Evolutionary conservation across 1,140 invertebrate species (phyloP), one percentile per base, ranked within the genome.

Genomic region (Micrasema minimum): DNA sequence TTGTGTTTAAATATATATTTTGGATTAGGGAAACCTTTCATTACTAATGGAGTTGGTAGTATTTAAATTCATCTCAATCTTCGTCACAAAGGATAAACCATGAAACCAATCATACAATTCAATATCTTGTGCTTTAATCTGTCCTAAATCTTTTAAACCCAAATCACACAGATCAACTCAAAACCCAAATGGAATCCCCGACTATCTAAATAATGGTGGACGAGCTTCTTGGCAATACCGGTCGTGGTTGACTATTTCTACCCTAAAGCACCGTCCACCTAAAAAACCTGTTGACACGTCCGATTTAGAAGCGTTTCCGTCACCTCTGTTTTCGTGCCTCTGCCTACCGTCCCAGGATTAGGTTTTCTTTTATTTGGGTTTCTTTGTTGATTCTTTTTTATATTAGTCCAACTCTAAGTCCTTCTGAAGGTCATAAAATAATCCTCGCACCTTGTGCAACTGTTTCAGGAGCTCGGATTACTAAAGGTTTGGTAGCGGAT

Each of bases 341-440:
- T 16, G 45, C 62, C 16, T 50, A 16, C 48, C 22, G 14, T 20
- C 2, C 26, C 22, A 35, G 62, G 62, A 66, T 66, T 66, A 66
- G 41, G 23, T 11, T 6, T 37, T 26, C 31, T 51, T 66, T 66
- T 14, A 51, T 66, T 26, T 20, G 26, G 26, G 9, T 35, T 26
- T 46, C 16, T 66, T 66, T 50, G 45, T 66, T 37, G 20, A 7
- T 16, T 14, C 43, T 14, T 46, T 48, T 20, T 18, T 51, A 20
- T 51, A 51, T 22, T 3, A 37, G 16, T 12, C 62, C 61, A 20
- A 51, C 50, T 57, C 26, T 26, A 20, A 26, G 38, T 67, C 65
- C 65, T 67, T 67, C 48, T 67, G 65, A 67, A 67, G 65, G 65
- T 67, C 65, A 50, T 55, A 43, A 67, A 55, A 67, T 45, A 67